phyloP scores from a whole-genome alignment of 2,797 vertebrate species.

The Galago senegalensis region DNA sequence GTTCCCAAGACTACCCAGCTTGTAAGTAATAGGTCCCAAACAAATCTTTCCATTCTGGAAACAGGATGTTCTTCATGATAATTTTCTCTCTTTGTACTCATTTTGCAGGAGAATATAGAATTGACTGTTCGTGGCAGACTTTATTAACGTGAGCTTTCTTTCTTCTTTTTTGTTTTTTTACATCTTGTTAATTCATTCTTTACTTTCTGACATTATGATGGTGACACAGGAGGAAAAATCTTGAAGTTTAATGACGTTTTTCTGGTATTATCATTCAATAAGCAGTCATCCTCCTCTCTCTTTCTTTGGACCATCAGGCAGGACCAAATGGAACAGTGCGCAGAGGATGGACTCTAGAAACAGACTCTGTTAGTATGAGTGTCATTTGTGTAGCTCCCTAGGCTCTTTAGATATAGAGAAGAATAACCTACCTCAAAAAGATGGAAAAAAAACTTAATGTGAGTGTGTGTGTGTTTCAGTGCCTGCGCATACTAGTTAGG shows the following conservation, averaged over 20 bases:
- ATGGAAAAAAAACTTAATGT: neutral
- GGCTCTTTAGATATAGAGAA: neutral
- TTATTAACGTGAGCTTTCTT: neutral
- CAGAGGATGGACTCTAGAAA: neutral
- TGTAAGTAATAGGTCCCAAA: neutral
- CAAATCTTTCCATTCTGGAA: conserved; percentile 25
- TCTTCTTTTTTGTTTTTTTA: neutral
- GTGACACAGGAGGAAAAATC: neutral
- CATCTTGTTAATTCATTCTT: neutral
- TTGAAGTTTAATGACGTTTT: neutral
- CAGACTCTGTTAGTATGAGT: neutral
- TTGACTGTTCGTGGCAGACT: neutral
- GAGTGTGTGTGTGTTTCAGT: neutral
- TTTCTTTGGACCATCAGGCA: neutral
- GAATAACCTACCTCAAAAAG: neutral
- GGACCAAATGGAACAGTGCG: neutral
- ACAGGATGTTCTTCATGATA: neutral
- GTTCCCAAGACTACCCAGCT: neutral
- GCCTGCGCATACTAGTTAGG: neutral
- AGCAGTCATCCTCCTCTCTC: neutral
- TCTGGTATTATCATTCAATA: neutral
- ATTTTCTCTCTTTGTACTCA: neutral
- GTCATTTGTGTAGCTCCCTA: neutral
- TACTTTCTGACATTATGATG: neutral
- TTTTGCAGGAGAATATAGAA: neutral